Base-by-base conservation (phyloP, 35 echinoderm and acorn worm species). In the Apostichopus parvimensis region DNA sequence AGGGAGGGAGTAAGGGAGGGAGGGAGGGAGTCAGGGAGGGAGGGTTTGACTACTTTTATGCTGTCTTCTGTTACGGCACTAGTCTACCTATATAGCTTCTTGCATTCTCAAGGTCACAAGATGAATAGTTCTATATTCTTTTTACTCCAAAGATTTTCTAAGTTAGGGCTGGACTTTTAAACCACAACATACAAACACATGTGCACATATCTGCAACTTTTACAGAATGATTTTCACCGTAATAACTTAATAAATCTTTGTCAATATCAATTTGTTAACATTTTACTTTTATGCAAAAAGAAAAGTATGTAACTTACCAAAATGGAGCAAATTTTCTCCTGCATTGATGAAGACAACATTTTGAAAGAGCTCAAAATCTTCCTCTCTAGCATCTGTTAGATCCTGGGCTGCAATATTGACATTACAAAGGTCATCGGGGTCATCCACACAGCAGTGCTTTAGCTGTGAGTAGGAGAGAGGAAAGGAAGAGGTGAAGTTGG, bases 281-380 rank as follows among this genome's bases (percentile, higher is more conserved):
- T 34, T 34, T 34, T 34, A 34, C 28, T 60, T 60, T 3, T 5
- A 25, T 60, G 58, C 58, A 60, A 7, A 9, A 12, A 60, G 6
- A 60, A 60, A 7, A 60, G 7, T 60, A 60, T 60, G 58, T 60
- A 5, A 90, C 93, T 99, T 90, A 99, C 97, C 95, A 86, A 99
- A 95, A 22, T 91, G 93, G 68, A 99, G 77, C 11, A 99, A 65
- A 65, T 98, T 99, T 87, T 99, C 97, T 20, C 91, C 97, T 20
- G 97, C 97, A 77, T 99, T 96, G 60, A 99, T 86, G 57, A 94
- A 96, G 1, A 95, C 97, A 8, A 94, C 97, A 94, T 99, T 99
- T 86, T 91, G 79, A 60, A 99, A 99, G 61, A 96, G 88, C 54
- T 93, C 78, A 84, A 94, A 96, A 55, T 96, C 95, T 77, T 93